Percentiles rank a stretch among this genome's conserved stretches.
Conservation (phyloP, 2,797 vertebrate genomes). For the Craterocephalus amniculus region DNA sequence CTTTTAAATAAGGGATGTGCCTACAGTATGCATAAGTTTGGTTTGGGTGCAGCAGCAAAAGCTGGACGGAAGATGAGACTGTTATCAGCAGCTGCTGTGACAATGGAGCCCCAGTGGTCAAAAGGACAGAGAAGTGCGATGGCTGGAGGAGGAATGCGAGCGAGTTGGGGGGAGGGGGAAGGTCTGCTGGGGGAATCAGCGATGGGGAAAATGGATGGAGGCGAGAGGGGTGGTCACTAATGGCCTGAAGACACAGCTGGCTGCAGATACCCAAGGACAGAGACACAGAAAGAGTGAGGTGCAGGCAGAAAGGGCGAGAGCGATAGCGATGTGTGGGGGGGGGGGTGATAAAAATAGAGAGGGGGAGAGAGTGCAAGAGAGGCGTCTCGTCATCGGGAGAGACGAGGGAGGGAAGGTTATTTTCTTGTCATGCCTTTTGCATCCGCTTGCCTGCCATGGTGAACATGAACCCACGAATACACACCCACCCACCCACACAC, state of each 20-base stretch:
- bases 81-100: slow-evolving; percentile 69
- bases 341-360: slow-evolving; percentile 71
- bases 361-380: slow-evolving; percentile 33
- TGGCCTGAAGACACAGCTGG: slow-evolving; percentile 83
- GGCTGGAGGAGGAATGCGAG: slow-evolving; percentile 42
- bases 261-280: slow-evolving; percentile 83
- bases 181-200: slow-evolving; percentile 76
- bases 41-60: slow-evolving; percentile 70
- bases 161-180: slow-evolving; percentile 55
- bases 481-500: slow-evolving; percentile 33
- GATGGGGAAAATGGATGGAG: slow-evolving; percentile 81
- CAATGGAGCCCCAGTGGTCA: slow-evolving; percentile 75
- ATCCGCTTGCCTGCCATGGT: slow-evolving; percentile 44
- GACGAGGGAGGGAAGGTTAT: slow-evolving; percentile 65
- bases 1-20: slow-evolving; percentile 14
- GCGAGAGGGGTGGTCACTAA: slow-evolving; percentile 61
- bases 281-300: slow-evolving; percentile 65
- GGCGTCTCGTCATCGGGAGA: slow-evolving; percentile 58
- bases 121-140: slow-evolving; percentile 52
- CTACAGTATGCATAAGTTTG: slow-evolving; percentile 1
- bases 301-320: slow-evolving; percentile 32
- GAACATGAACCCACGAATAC: slow-evolving; percentile 25
- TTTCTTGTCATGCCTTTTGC: slow-evolving; percentile 70
- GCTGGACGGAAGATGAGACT: slow-evolving; percentile 47
- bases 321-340: slow-evolving; percentile 37